Evolutionary conservation across 2,888 invertebrate species (phyloP), one percentile per base, ranked within the genome.

Genomic region (Achlya flavicornis): DNA sequence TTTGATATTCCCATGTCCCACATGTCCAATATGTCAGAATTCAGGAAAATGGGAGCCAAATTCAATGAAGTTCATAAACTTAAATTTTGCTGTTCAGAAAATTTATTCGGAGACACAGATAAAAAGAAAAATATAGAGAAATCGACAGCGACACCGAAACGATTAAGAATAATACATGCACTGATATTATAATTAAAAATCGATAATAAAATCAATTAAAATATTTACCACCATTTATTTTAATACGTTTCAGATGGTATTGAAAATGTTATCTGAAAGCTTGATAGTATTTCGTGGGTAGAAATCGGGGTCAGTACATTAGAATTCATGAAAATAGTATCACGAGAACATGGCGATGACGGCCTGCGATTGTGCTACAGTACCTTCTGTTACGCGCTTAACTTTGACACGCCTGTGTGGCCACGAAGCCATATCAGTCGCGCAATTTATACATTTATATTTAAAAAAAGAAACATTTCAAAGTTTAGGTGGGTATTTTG

Each of bases 271-370:
- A 80, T 78, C 77, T 77, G 75, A 79, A 80, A 78, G 75, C 75
- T 74, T 75, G 64, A 68, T 68, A 70, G 66, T 72, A 77, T 83
- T 75, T 75, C 78, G 81, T 84, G 78, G 73, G 69, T 69, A 60
- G 63, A 71, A 76, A 80, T 76, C 72, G 79, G 79, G 84, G 83
- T 84, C 80, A 82, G 71, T 75, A 76, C 76, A 78, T 76, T 81
- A 79, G 79, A 81, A 80, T 81, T 84, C 79, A 83, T 81, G 79
- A 78, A 80, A 85, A 78, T 71, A 76, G 76, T 77, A 77, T 75
- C 87, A 85, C 83, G 87, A 77, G 75, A 76, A 66, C 72, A 63
- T 65, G 67, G 76, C 77, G 79, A 74, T 76, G 83, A 79, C 79
- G 82, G 78, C 68, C 75, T 66, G 70, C 77, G 81, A 82, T 86